Base-by-base conservation (phyloP, 2,888 invertebrate species). In the Hydriomena furcata region DNA sequence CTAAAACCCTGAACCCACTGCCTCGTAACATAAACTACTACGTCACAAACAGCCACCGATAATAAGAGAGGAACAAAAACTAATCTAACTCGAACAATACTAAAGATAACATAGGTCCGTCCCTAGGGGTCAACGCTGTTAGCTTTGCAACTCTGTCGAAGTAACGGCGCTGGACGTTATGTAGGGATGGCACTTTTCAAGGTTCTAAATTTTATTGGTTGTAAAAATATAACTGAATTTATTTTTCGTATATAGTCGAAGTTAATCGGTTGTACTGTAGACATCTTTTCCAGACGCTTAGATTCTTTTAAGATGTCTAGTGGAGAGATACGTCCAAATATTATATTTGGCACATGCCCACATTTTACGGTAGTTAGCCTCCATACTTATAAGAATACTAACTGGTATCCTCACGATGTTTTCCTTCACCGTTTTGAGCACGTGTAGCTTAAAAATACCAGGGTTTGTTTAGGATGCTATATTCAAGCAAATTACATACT, bases 51-150 rank as follows among this genome's bases (percentile, higher is more conserved):
- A 61, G 60, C 68, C 68, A 76, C 73, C 77, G 76, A 83, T 84
- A 84, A 84, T 82, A 82, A 80, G 58, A 60, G 53, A 61, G 55
- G 71, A 77, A 79, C 78, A 85, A 77, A 83, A 87, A 86, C 82
- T 84, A 87, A 88, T 87, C 85, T 79, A 84, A 86, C 80, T 83
- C 61, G 52, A 74, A 69, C 74, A 79, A 73, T 80, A 79, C 73
- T 83, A 80, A 64, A 85, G 84, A 85, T 84, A 86, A 80, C 79
- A 74, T 71, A 73, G 76, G 73, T 65, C 62, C 49, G 60, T 69
- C 79, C 79, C 81, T 55, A 49, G 79, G 77, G 84, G 66, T 61
- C 40, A 40, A 69, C 58, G 69, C 75, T 77, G 75, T 82, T 84
- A 76, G 79, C 76, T 65, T 47, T 58, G 40, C 47, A 54, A 57